These are phyloP conservation scores for Muraenolepis orangiensis DNA, from an alignment of 2,797 vertebrate genomes.

Conservation along the genomic window DNA sequence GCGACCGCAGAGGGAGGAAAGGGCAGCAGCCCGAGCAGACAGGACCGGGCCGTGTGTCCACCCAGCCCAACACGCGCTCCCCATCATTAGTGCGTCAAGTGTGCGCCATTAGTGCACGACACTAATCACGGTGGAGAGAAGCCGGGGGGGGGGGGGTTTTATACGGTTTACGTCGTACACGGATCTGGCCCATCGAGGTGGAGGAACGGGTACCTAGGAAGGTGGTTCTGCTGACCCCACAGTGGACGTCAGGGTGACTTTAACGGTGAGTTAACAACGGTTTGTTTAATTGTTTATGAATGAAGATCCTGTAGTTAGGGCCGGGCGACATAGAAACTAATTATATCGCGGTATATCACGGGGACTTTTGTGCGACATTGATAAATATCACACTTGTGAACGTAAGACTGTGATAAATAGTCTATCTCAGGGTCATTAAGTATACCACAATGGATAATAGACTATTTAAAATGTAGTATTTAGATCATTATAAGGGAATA, in stretches of 20 bases:
- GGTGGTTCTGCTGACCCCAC: too few species aligned
- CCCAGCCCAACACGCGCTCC: too few species aligned
- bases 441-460: too few species aligned
- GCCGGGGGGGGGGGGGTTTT: neutral
- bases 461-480: too few species aligned
- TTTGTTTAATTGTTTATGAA: neutral
- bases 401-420: too few species aligned
- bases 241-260: neutral
- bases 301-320: too few species aligned
- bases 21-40: neutral
- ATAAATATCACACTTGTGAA: neutral
- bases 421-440: too few species aligned
- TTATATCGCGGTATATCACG: neutral
- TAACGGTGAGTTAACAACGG: neutral
- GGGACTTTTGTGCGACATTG: neutral
- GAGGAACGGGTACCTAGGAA: too few species aligned
- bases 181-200: too few species aligned
- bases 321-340: neutral
- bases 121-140: conserved; percentile 18
- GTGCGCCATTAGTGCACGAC: conserved; percentile 37
- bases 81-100: conserved; percentile 36
- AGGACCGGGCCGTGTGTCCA: too few species aligned
- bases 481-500: too few species aligned
- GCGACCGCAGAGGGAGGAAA: neutral
- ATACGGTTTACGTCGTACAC: too few species aligned